Percentiles rank a stretch among this genome's conserved stretches.
Conservation (phyloP, 2,888 invertebrate genomes). For the Cantharis lateralis region DNA sequence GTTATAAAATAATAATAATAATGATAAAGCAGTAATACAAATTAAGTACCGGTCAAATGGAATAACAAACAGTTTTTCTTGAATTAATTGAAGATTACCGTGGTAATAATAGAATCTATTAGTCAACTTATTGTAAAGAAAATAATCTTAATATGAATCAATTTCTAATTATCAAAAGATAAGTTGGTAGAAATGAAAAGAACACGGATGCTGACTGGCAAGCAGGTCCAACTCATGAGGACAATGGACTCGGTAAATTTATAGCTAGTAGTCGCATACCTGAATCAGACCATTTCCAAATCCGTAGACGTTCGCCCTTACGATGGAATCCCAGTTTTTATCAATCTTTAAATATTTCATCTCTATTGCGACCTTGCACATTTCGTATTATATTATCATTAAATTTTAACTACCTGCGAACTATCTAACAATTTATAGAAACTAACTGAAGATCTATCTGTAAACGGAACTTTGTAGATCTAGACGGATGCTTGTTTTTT, state of each 20-base stretch:
- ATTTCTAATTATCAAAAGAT: slow-evolving; percentile 19
- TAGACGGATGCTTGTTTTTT: slow-evolving; percentile 9
- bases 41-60: not conserved
- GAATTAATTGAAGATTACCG: not conserved
- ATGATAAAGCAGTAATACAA: not conserved
- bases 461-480: slow-evolving; percentile 3
- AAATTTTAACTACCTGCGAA: slow-evolving; percentile 8
- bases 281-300: slow-evolving; percentile 43
- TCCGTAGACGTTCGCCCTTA: slow-evolving; percentile 37
- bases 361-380: slow-evolving; percentile 20
- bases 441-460: not conserved
- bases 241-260: slow-evolving; percentile 40
- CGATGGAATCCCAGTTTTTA: slow-evolving; percentile 28
- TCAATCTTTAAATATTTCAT: slow-evolving; percentile 19
- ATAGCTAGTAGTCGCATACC: slow-evolving; percentile 42
- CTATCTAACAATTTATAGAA: not conserved
- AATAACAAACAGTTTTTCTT: not conserved
- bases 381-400: slow-evolving; percentile 11
- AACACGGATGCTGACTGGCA: slow-evolving; percentile 29
- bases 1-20: not conserved
- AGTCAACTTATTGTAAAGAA: not conserved
- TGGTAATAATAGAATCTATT: not conserved
- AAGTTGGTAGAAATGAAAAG: slow-evolving; percentile 15
- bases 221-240: slow-evolving; percentile 32
- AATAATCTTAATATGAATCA: not conserved